Evolutionary conservation across 2,888 invertebrate species (phyloP).

Genomic region (Mimachlamys varia): DNA sequence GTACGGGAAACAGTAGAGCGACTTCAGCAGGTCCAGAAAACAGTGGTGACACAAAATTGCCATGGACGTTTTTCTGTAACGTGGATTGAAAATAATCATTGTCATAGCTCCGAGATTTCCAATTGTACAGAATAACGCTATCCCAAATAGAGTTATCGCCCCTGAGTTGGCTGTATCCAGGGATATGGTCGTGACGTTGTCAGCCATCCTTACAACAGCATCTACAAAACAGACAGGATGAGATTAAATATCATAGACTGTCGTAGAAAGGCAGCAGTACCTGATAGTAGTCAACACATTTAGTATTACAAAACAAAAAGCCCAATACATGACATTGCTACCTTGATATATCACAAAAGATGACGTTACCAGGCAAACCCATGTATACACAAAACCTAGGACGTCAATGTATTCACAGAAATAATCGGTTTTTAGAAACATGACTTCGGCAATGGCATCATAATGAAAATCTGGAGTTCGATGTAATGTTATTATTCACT

Average conservation of each 20-base stretch:
- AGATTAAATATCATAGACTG: background rate
- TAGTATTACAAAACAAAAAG: too few species aligned
- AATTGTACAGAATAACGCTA: slow-evolving; percentile 71
- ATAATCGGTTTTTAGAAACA: too few species aligned
- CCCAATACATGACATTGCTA: too few species aligned
- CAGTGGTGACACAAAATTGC: slow-evolving; percentile 79
- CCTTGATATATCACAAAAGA: too few species aligned
- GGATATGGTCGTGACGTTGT: background rate
- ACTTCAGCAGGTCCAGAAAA: slow-evolving; percentile 77
- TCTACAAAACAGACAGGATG: background rate
- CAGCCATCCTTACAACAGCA: background rate
- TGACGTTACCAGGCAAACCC: too few species aligned
- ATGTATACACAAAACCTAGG: too few species aligned
- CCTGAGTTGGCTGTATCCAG: slow-evolving; percentile 38
- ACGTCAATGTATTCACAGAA: too few species aligned
- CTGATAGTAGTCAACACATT: background rate
- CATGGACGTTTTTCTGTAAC: slow-evolving; percentile 73
- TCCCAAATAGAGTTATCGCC: slow-evolving; percentile 69
- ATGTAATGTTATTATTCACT: too few species aligned
- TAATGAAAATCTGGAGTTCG: too few species aligned
- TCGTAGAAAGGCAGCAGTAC: background rate
- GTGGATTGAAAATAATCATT: slow-evolving; percentile 65
- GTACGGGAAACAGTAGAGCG: slow-evolving; percentile 77
- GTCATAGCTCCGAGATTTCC: slow-evolving; percentile 71
- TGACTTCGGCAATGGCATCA: too few species aligned